These are phyloP conservation scores for Cinara cedri DNA, from an alignment of 2,888 invertebrate species.

Conservation along the genomic window DNA sequence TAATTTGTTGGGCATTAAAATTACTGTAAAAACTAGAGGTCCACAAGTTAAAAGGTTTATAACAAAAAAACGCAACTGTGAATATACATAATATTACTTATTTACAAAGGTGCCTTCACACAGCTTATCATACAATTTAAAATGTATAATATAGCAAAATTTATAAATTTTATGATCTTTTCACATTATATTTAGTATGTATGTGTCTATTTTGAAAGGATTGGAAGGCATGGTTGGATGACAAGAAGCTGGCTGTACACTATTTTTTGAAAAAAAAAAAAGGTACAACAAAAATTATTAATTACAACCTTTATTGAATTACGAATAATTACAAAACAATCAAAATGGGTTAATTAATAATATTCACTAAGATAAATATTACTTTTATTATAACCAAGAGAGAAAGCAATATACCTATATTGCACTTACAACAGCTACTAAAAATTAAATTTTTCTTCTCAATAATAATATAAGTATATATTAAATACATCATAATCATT, in stretches of 20 bases:
- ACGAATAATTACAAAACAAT: conserved; percentile 56
- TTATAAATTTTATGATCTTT: no score
- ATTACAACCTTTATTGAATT: conserved; percentile 57
- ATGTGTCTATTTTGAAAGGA: neutral
- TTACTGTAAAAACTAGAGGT: no score
- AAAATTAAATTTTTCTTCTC: conserved; percentile 46
- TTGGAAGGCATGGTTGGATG: neutral
- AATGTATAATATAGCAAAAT: no score
- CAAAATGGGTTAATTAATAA: conserved; percentile 55
- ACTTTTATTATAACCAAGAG: conserved; percentile 51
- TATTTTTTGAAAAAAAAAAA: neutral
- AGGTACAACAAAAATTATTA: conserved; percentile 26
- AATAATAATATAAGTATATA: conserved; percentile 23
- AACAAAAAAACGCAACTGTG: no score
- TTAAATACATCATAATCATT: conserved; percentile 46
- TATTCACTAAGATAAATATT: conserved; percentile 55
- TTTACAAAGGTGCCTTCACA: no score
- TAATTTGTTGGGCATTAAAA: no score
- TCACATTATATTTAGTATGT: no score
- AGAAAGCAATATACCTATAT: conserved; percentile 57
- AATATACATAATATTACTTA: no score
- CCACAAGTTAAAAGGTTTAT: no score
- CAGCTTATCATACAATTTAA: no score
- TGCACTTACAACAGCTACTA: conserved; percentile 56
- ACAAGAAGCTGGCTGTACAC: neutral